phyloP scores from a whole-genome alignment of 37 sponge, comb jelly and placozoan species.

The Theonella swinhoei region DNA sequence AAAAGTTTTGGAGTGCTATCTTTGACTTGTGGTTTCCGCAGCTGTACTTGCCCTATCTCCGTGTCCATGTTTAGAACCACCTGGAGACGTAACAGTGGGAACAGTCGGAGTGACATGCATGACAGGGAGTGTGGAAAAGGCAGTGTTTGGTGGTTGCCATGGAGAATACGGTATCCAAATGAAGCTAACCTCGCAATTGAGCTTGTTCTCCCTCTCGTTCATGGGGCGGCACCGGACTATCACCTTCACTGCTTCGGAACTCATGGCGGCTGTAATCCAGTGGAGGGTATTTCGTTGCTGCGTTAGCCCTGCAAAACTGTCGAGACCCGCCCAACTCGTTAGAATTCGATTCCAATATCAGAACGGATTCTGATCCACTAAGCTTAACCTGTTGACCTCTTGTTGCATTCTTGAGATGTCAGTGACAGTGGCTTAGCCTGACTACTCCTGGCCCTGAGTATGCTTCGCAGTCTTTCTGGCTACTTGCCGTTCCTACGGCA shows the following conservation, averaged over 20 bases:
- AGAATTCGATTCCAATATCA: too few species aligned
- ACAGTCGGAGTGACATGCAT: neutral
- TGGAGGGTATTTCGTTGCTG: neutral
- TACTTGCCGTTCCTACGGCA: neutral
- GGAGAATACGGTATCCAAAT: neutral
- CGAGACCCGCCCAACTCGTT: too few species aligned
- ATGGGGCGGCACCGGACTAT: constrained; percentile 95
- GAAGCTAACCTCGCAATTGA: constrained; percentile 71
- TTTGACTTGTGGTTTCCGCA: constrained; percentile 65
- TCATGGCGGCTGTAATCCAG: constrained; percentile 26
- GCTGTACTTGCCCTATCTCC: constrained; percentile 70
- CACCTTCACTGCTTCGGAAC: constrained; percentile 92
- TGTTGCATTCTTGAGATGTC: too few species aligned
- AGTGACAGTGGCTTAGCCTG: too few species aligned
- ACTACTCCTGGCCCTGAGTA: too few species aligned
- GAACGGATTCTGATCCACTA: too few species aligned
- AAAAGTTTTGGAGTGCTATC: constrained; percentile 74
- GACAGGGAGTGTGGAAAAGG: neutral
- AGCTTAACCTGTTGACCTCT: too few species aligned
- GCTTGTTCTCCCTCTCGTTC: constrained; percentile 85
- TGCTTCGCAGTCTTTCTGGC: neutral
- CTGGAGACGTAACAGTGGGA: neutral
- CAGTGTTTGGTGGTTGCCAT: neutral
- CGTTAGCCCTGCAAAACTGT: too few species aligned
- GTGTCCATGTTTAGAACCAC: constrained; percentile 78